These are phyloP conservation scores for Melieria omissa DNA, from an alignment of 2,888 invertebrate genomes.

Conservation along the genomic window DNA sequence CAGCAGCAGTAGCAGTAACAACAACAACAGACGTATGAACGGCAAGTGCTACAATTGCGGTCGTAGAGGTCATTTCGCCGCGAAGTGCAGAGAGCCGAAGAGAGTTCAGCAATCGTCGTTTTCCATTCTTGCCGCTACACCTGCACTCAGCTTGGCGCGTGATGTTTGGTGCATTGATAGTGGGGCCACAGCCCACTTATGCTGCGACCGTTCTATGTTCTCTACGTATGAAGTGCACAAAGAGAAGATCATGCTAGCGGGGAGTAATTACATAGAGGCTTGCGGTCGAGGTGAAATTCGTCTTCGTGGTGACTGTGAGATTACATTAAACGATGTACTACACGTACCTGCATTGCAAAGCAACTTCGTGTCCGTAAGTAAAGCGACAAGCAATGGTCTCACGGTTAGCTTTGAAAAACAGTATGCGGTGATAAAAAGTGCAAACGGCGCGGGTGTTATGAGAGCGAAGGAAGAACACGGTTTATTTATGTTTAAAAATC, in stretches of 20 bases:
- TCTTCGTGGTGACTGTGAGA: not conserved
- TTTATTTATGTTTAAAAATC: not conserved
- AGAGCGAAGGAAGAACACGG: not conserved
- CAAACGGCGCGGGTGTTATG: not conserved
- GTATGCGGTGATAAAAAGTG: not conserved
- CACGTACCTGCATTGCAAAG: not conserved
- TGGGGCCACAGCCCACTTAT: slow-evolving; percentile 30
- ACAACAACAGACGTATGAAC: slow-evolving; percentile 5
- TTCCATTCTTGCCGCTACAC: not conserved
- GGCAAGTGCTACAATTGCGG: slow-evolving; percentile 27
- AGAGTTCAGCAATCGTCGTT: not conserved
- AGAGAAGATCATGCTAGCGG: slow-evolving; percentile 13
- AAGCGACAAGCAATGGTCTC: not conserved
- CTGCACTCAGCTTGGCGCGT: not conserved
- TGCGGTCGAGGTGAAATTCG: slow-evolving; percentile 14
- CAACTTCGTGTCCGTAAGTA: not conserved
- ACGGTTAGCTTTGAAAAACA: not conserved
- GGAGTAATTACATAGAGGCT: slow-evolving; percentile 16
- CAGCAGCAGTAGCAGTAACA: not conserved
- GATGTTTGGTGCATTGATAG: slow-evolving; percentile 27
- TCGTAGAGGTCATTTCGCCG: slow-evolving; percentile 23
- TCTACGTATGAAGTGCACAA: not conserved
- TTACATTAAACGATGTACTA: too few relatives aligned
- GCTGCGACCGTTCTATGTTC: slow-evolving; percentile 18
- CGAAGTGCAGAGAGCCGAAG: slow-evolving; percentile 12